phyloP scores from a whole-genome alignment of 2,888 invertebrate genomes.

The Schrankia costaestrigalis region DNA sequence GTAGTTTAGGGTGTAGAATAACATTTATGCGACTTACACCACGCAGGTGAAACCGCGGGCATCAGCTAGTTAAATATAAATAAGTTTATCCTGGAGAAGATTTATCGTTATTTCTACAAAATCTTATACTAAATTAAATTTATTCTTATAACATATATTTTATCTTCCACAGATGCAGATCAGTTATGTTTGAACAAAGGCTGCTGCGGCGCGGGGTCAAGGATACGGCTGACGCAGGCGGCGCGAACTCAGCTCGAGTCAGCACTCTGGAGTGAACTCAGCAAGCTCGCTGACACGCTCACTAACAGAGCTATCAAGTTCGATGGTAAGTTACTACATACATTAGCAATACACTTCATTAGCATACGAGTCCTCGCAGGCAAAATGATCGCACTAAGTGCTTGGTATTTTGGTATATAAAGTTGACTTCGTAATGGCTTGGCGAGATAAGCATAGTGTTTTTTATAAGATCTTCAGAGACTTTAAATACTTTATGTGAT shows the following conservation, averaged over 20 bases:
- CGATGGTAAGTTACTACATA: conserved; percentile 86
- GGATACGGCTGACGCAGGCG: conserved; percentile 84
- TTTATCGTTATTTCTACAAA: neutral
- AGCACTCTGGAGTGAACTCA: conserved; percentile 87
- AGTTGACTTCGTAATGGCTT: too few relatives aligned
- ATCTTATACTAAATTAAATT: neutral
- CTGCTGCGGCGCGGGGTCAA: conserved; percentile 82
- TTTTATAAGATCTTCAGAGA: too few relatives aligned
- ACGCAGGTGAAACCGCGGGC: too few relatives aligned
- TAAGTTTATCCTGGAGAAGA: too few relatives aligned
- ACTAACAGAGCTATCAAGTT: conserved; percentile 89
- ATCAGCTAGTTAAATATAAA: too few relatives aligned
- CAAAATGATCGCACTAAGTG: too few relatives aligned
- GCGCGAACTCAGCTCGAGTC: conserved; percentile 88
- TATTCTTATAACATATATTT: neutral
- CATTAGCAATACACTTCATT: neutral
- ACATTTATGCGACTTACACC: too few relatives aligned
- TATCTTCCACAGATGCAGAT: conserved; percentile 60
- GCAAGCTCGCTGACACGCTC: conserved; percentile 87
- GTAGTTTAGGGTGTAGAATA: too few relatives aligned
- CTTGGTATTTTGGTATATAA: too few relatives aligned
- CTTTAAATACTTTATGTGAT: too few relatives aligned
- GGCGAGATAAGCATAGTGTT: too few relatives aligned
- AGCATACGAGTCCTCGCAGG: too few relatives aligned
- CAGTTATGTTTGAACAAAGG: conserved; percentile 79